A percentile compares a stretch with the other conserved stretches of the same genome.
Conservation (phyloP, 2,888 invertebrate species). For the Cantharis nigra region DNA sequence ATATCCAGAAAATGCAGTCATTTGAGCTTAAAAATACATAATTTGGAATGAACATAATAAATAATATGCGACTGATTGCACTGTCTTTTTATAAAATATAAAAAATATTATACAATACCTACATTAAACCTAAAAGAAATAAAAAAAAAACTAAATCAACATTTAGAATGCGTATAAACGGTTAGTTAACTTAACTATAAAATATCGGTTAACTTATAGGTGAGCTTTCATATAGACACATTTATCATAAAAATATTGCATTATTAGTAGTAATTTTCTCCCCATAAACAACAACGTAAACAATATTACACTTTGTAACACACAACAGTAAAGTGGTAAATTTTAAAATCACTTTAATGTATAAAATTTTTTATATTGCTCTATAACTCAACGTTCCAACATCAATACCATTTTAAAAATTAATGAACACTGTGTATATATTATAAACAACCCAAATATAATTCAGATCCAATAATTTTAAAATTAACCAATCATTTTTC, state of each 20-base stretch:
- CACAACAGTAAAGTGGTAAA: constrained; percentile 13
- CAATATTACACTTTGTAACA: constrained; percentile 8
- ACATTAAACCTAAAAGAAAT: constrained; percentile 15
- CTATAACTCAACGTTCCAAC: constrained; percentile 1
- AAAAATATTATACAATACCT: constrained; percentile 20
- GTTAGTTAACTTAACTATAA: constrained; percentile 28
- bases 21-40: constrained; percentile 41
- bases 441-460: neutral
- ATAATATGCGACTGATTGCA: constrained; percentile 33
- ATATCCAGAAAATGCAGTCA: constrained; percentile 42
- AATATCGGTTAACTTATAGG: constrained; percentile 13
- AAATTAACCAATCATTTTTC: constrained; percentile 1
- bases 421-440: neutral
- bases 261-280: constrained; percentile 14
- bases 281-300: constrained; percentile 19
- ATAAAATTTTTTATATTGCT: constrained; percentile 8
- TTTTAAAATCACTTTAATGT: constrained; percentile 6
- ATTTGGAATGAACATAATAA: constrained; percentile 43
- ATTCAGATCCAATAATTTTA: neutral
- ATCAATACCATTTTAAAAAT: neutral
- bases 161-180: constrained; percentile 20
- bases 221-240: constrained; percentile 20
- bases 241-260: constrained; percentile 23
- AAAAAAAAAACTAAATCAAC: constrained; percentile 9
- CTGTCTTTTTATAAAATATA: constrained; percentile 27